A percentile compares a stretch with the other conserved stretches of the same genome.
Conservation (phyloP, 2,888 invertebrate species). For the Drosophila siamana region DNA sequence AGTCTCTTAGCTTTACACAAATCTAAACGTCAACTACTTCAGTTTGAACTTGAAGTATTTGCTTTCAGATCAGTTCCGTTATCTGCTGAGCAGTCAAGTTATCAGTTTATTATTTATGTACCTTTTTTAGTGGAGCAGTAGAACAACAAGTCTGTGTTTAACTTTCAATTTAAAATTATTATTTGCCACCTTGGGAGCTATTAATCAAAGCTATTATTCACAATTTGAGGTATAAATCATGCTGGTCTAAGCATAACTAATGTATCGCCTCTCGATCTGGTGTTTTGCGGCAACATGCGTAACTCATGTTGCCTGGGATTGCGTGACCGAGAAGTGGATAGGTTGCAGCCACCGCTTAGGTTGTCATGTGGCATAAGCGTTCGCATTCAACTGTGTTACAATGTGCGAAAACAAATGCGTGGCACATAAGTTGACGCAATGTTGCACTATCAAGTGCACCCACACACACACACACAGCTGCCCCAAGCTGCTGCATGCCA, state of each 20-base stretch:
- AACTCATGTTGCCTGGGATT: constrained; percentile 67
- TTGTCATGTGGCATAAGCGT: constrained; percentile 38
- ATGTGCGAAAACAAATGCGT: constrained; percentile 71
- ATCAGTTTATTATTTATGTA: background rate
- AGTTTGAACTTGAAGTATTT: background rate
- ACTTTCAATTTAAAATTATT: constrained; percentile 16
- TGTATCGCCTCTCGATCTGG: constrained; percentile 20
- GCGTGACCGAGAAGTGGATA: constrained; percentile 54
- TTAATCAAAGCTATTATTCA: constrained; percentile 22
- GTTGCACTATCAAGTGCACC: constrained; percentile 55
- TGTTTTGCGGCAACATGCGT: constrained; percentile 57
- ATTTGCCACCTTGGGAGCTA: constrained; percentile 20
- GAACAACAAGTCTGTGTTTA: background rate
- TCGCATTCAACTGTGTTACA: constrained; percentile 48
- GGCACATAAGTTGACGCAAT: constrained; percentile 53
- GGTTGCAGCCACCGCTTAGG: constrained; percentile 15
- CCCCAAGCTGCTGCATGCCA: constrained; percentile 1
- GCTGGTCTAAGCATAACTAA: constrained; percentile 19
- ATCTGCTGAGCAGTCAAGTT: background rate
- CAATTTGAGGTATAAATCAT: constrained; percentile 11
- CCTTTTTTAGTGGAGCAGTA: background rate
- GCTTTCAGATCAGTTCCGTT: background rate
- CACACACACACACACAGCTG: constrained; percentile 46
- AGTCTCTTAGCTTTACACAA: too few species aligned
- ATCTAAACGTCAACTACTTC: background rate